A percentile compares a stretch with the other conserved stretches of the same genome.
phyloP scores from a whole-genome alignment of 1,140 invertebrate genomes.

The Drosophila insularis region DNA sequence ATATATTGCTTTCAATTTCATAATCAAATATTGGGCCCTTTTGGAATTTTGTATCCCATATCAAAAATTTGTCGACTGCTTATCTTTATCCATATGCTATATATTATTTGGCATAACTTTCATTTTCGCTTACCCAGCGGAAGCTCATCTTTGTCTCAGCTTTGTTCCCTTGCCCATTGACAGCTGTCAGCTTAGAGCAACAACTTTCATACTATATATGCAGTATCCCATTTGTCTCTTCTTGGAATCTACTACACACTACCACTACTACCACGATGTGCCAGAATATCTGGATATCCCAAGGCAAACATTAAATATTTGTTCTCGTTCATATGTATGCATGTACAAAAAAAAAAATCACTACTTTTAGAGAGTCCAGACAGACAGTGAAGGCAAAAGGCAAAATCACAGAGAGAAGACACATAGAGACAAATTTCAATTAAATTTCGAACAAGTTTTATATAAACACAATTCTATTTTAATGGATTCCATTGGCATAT shows the following conservation, averaged over 20 bases:
- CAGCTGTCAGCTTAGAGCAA: slow-evolving; percentile 48
- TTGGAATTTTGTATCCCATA: neutral
- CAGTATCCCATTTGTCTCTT: slow-evolving; percentile 1
- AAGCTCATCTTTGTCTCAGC: slow-evolving; percentile 38
- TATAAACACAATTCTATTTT: slow-evolving; percentile 44
- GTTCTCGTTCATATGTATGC: slow-evolving; percentile 13
- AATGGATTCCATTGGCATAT: slow-evolving; percentile 35
- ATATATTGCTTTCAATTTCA: slow-evolving; percentile 2
- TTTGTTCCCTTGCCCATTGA: slow-evolving; percentile 43
- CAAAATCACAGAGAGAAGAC: slow-evolving; percentile 23
- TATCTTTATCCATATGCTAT: slow-evolving; percentile 40
- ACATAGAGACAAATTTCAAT: slow-evolving; percentile 45
- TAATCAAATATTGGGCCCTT: slow-evolving; percentile 23
- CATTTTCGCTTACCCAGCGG: slow-evolving; percentile 30
- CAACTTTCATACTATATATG: slow-evolving; percentile 1
- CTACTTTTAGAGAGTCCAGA: slow-evolving; percentile 20
- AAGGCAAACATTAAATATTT: slow-evolving; percentile 38
- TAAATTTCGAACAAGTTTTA: slow-evolving; percentile 46
- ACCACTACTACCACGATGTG: too few species aligned
- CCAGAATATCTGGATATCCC: neutral
- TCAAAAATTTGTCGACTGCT: slow-evolving; percentile 30
- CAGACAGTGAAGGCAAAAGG: neutral
- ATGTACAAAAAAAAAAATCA: slow-evolving; percentile 16
- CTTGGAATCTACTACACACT: slow-evolving; percentile 33
- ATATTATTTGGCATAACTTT: slow-evolving; percentile 30